These are phyloP conservation scores for Stenolophus ochropezus DNA, from an alignment of 2,888 invertebrate species.

Conservation along the genomic window DNA sequence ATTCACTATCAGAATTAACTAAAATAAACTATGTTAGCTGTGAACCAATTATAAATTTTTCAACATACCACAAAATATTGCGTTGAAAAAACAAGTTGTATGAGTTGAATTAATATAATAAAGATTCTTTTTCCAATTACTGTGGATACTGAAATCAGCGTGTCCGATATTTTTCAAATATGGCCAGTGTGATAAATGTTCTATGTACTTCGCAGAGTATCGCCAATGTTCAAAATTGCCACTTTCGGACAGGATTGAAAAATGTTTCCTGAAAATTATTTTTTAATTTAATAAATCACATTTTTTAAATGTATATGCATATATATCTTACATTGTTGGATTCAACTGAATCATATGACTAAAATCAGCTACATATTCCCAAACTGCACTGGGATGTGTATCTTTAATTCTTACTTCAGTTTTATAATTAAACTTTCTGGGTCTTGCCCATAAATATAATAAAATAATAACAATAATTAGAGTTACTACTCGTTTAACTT, in stretches of 20 bases:
- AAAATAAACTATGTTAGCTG: conserved; percentile 66
- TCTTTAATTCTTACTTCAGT: conserved; percentile 75
- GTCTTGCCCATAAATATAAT: conserved; percentile 67
- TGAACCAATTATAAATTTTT: conserved; percentile 27
- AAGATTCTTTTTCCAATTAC: conserved; percentile 71
- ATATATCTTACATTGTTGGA: conserved; percentile 80
- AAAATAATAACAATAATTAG: conserved; percentile 36
- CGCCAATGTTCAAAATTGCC: conserved; percentile 83
- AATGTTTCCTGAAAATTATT: conserved; percentile 74
- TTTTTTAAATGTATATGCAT: too few species aligned
- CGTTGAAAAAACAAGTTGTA: conserved; percentile 78
- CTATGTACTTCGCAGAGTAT: conserved; percentile 80
- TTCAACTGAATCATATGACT: conserved; percentile 82
- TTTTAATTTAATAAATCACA: not conserved
- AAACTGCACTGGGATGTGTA: conserved; percentile 77
- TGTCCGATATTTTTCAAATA: conserved; percentile 76
- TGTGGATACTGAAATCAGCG: conserved; percentile 78
- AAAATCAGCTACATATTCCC: conserved; percentile 86
- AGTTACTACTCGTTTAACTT: conserved; percentile 24
- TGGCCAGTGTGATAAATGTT: conserved; percentile 80
- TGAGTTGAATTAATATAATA: conserved; percentile 79
- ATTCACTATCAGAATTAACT: conserved; percentile 80
- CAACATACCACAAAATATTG: conserved; percentile 78
- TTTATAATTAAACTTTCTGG: conserved; percentile 71
- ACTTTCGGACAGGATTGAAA: conserved; percentile 78